Percentiles rank a stretch among this genome's conserved stretches.
phyloP scores from a whole-genome alignment of 2,113 vertebrate species.

The Coryphaenoides rupestris region DNA sequence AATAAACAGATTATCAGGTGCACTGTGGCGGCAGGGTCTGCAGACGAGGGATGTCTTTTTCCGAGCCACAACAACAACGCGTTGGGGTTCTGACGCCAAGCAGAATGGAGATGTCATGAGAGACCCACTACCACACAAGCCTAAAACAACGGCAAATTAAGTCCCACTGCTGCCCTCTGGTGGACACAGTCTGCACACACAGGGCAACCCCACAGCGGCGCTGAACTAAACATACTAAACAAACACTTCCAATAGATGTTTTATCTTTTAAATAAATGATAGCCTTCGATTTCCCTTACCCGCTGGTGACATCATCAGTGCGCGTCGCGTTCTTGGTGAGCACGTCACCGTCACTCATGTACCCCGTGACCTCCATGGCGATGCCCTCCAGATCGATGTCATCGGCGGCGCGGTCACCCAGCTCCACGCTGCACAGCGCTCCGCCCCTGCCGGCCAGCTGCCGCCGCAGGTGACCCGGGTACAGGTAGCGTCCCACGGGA shows the following conservation, averaged over 20 bases:
- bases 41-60: conserved; percentile 7
- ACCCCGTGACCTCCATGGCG: conserved; percentile 85
- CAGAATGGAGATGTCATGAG: background rate
- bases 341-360: conserved; percentile 97
- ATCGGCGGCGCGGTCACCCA: conserved; percentile 76
- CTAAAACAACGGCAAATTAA: background rate
- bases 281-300: conserved; percentile 71
- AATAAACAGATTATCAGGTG: conserved; percentile 40
- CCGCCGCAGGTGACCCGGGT: conserved; percentile 80
- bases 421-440: conserved; percentile 76
- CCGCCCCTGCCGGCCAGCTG: conserved; percentile 83
- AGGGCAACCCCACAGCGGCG: background rate
- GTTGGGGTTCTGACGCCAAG: background rate
- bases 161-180: conserved; percentile 48
- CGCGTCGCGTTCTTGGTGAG: conserved; percentile 88
- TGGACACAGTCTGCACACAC: conserved; percentile 18
- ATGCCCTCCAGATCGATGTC: conserved; percentile 82
- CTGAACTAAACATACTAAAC: background rate
- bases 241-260: background rate
- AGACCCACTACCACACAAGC: background rate
- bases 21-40: background rate
- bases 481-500: conserved; percentile 81
- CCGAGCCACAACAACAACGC: background rate
- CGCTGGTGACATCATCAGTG: conserved; percentile 88
- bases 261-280: too few species aligned